Percentiles rank a stretch among this genome's conserved stretches.
phyloP scores from a whole-genome alignment of 2,797 vertebrate genomes.

The Poecilia wingei region DNA sequence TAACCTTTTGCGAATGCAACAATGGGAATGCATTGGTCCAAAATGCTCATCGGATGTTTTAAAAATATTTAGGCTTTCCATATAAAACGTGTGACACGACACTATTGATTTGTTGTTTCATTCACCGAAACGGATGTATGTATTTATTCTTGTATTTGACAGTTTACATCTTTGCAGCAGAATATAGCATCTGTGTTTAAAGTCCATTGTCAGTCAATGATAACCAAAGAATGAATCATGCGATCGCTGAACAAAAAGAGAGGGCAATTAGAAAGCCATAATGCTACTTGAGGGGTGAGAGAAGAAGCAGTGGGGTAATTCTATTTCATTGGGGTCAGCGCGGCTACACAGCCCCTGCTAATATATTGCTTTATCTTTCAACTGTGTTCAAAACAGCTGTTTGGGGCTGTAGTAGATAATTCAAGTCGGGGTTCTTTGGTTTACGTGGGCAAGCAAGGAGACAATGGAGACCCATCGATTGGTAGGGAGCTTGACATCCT shows the following conservation, averaged over 20 bases:
- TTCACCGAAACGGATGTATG: background rate
- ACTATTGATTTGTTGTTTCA: background rate
- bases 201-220: slow-evolving; percentile 56
- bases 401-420: slow-evolving; percentile 85
- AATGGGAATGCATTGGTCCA: background rate
- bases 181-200: slow-evolving; percentile 2
- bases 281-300: slow-evolving; percentile 69
- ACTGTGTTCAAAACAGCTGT: slow-evolving; percentile 85
- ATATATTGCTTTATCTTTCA: slow-evolving; percentile 87
- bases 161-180: background rate
- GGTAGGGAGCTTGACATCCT: slow-evolving; percentile 81
- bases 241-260: slow-evolving; percentile 62
- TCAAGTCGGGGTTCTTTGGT: slow-evolving; percentile 79
- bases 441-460: slow-evolving; percentile 75
- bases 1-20: slow-evolving; percentile 3
- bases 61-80: background rate
- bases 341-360: slow-evolving; percentile 70
- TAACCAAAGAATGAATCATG: slow-evolving; percentile 65
- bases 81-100: background rate
- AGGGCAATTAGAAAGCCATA: slow-evolving; percentile 73
- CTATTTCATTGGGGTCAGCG: slow-evolving; percentile 82
- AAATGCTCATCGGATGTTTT: background rate
- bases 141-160: slow-evolving; percentile 5
- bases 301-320: slow-evolving; percentile 77
- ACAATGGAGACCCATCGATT: slow-evolving; percentile 88